Conservation (phyloP, 2,113 vertebrate genomes). For the Phrynosoma blainvillii region DNA sequence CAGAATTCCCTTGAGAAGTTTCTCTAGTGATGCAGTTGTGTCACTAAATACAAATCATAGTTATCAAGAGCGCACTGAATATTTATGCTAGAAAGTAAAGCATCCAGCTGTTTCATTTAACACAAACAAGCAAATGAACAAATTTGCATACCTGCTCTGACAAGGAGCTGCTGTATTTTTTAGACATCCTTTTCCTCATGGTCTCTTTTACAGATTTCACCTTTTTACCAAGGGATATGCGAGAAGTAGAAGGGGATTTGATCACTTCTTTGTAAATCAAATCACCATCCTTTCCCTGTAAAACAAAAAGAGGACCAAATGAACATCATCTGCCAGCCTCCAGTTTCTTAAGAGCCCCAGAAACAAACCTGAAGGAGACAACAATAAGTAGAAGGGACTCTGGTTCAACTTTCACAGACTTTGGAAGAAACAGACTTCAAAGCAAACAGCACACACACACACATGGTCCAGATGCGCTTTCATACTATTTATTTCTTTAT, state of each 20-base stretch:
- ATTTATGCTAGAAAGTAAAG: conserved; percentile 34
- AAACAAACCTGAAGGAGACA: background rate
- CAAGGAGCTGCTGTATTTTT: conserved; percentile 94
- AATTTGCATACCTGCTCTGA: conserved; percentile 88
- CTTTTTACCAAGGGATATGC: conserved; percentile 97
- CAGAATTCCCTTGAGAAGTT: background rate
- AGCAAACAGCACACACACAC: no score
- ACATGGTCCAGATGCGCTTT: no score
- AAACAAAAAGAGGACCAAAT: conserved; percentile 50
- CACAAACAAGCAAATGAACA: background rate
- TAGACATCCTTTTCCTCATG: conserved; percentile 98
- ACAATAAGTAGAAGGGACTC: background rate
- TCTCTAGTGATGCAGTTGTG: conserved; percentile 21
- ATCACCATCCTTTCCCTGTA: conserved; percentile 89
- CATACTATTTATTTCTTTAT: no score
- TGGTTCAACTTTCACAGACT: background rate
- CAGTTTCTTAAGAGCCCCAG: background rate
- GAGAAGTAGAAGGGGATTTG: conserved; percentile 92
- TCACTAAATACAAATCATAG: conserved; percentile 24
- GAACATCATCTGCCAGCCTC: background rate
- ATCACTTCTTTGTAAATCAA: conserved; percentile 93
- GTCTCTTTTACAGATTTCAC: conserved; percentile 99
- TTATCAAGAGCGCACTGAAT: background rate
- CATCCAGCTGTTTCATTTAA: conserved; percentile 10
- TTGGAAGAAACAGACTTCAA: background rate